These are phyloP conservation scores for Hiodon tergisus DNA, from an alignment of 2,113 vertebrate genomes.

Conservation along the genomic window DNA sequence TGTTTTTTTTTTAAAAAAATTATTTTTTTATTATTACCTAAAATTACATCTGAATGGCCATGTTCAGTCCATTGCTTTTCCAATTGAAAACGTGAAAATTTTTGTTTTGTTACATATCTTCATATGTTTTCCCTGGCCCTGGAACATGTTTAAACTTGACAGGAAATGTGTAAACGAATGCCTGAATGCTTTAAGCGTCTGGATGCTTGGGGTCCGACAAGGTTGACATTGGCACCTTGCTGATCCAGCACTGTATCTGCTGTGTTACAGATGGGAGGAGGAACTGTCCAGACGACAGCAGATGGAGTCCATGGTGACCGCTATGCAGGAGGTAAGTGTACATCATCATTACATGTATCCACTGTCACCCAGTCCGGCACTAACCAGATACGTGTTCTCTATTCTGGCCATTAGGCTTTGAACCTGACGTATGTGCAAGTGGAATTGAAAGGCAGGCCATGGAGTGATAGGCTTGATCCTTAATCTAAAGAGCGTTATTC, in stretches of 20 bases:
- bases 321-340: slow-evolving; percentile 67
- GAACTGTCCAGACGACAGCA: slow-evolving; percentile 70
- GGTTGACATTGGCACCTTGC: background rate
- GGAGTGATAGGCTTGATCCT: too few relatives aligned
- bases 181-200: background rate
- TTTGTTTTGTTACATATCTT: background rate
- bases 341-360: background rate
- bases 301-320: slow-evolving; percentile 74
- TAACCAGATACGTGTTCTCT: too few relatives aligned
- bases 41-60: too few relatives aligned
- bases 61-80: too few relatives aligned
- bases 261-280: slow-evolving; percentile 77
- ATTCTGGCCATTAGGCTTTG: too few relatives aligned
- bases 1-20: too few relatives aligned
- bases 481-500: too few relatives aligned
- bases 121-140: background rate
- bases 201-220: background rate
- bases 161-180: background rate
- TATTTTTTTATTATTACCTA: too few relatives aligned
- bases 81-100: background rate
- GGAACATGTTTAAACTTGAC: background rate
- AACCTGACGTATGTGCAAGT: too few relatives aligned
- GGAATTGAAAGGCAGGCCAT: too few relatives aligned
- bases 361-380: background rate
- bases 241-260: slow-evolving; percentile 32